A percentile compares a stretch with the other conserved stretches of the same genome.
phyloP scores from a whole-genome alignment of 2,888 invertebrate genomes.

The Eupithecia dodoneata region DNA sequence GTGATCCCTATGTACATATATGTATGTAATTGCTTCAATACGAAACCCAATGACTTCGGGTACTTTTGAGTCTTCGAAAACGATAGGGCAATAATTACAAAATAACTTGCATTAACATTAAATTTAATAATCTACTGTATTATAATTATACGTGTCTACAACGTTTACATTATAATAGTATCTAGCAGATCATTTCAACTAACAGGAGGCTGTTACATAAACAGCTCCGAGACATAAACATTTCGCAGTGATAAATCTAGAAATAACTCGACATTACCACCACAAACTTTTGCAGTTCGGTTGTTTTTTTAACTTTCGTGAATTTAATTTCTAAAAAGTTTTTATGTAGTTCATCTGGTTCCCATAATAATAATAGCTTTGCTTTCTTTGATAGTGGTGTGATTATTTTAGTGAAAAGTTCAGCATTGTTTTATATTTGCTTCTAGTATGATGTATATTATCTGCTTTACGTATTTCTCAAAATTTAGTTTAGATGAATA shows the following conservation, averaged over 20 bases:
- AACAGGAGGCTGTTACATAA: conserved; percentile 38
- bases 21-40: background rate
- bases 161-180: conserved; percentile 36
- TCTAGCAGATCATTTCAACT: conserved; percentile 38
- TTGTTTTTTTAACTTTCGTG: conserved; percentile 22
- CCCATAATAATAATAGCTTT: background rate
- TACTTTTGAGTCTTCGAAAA: background rate
- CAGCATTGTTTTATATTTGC: no score
- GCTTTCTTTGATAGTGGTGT: background rate
- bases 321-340: background rate
- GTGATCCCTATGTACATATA: no score
- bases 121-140: background rate
- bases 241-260: conserved; percentile 56
- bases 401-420: no score
- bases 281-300: conserved; percentile 29
- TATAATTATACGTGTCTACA: background rate
- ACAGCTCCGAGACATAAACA: conserved; percentile 67
- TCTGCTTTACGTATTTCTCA: no score
- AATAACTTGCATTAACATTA: background rate
- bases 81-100: background rate
- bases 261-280: conserved; percentile 50
- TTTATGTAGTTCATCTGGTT: background rate
- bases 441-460: no score
- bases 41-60: background rate
- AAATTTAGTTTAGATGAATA: no score